Evolutionary conservation across 2,888 invertebrate species (phyloP).

Genomic region (Sycophila texana): DNA sequence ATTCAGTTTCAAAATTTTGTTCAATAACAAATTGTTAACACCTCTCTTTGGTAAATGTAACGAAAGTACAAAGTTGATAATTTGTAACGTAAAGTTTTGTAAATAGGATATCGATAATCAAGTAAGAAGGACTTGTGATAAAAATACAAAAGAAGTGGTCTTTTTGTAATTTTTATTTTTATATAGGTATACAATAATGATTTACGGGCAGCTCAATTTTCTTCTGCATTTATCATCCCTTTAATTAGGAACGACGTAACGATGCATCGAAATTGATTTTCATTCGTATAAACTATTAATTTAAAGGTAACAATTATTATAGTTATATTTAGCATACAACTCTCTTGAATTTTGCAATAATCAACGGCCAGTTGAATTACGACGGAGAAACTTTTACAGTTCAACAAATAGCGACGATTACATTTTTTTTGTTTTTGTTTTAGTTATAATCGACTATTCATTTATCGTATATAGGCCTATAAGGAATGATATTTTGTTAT

Average conservation of each 20-base stretch:
- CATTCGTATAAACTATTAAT: conserved; percentile 50
- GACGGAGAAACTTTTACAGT: conserved; percentile 46
- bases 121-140: neutral
- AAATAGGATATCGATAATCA: no score
- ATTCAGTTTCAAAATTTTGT: no score
- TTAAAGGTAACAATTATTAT: conserved; percentile 41
- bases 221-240: conserved; percentile 25
- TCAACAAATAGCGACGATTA: conserved; percentile 47
- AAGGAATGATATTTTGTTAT: conserved; percentile 35
- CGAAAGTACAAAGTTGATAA: neutral
- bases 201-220: conserved; percentile 51
- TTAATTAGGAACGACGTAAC: conserved; percentile 29
- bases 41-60: no score
- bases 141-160: neutral
- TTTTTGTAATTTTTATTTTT: conserved; percentile 42
- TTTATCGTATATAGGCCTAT: conserved; percentile 47
- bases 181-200: conserved; percentile 52
- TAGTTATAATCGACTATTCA: conserved; percentile 45
- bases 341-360: conserved; percentile 40
- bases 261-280: conserved; percentile 42
- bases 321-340: conserved; percentile 42
- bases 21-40: no score
- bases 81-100: no score
- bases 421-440: neutral
- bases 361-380: conserved; percentile 47